A percentile compares a stretch with the other conserved stretches of the same genome.
These are phyloP conservation scores for Nixonia krombeini DNA, from an alignment of 1,140 invertebrate species.

Conservation along the genomic window DNA sequence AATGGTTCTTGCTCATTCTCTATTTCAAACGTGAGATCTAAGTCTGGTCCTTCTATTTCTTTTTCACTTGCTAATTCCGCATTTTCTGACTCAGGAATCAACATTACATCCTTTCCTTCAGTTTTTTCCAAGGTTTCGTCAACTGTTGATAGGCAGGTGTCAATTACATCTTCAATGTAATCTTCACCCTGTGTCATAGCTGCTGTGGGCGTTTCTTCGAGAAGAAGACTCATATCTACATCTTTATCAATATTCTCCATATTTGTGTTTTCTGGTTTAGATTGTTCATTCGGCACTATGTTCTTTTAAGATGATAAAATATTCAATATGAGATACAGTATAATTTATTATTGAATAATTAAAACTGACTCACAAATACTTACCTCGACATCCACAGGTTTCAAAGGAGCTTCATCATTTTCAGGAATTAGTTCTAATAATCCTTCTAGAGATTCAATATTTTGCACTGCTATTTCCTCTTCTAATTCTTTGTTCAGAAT, in stretches of 20 bases:
- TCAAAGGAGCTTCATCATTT: slow-evolving; percentile 17
- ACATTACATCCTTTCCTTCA: slow-evolving; percentile 5
- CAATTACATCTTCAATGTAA: too few relatives aligned
- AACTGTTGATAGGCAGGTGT: too few relatives aligned
- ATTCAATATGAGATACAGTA: too few relatives aligned
- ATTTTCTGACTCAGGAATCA: slow-evolving; percentile 6
- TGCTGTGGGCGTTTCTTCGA: too few relatives aligned
- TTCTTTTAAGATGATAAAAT: too few relatives aligned
- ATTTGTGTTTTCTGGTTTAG: too few relatives aligned
- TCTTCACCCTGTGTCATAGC: too few relatives aligned
- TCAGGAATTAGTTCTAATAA: slow-evolving; percentile 45
- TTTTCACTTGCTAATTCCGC: slow-evolving; percentile 9
- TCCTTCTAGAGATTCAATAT: slow-evolving; percentile 45
- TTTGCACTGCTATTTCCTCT: slow-evolving; percentile 21
- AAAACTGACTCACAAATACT: too few relatives aligned
- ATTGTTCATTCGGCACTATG: too few relatives aligned
- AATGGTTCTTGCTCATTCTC: slow-evolving; percentile 8
- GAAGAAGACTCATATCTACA: too few relatives aligned
- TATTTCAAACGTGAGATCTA: slow-evolving; percentile 23
- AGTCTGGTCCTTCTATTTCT: slow-evolving; percentile 27
- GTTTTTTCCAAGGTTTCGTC: background rate
- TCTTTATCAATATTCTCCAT: slow-evolving; percentile 19
- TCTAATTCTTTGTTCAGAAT: slow-evolving; percentile 25
- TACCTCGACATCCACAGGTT: too few relatives aligned
- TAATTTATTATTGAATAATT: too few relatives aligned